These are phyloP conservation scores for Diorhabda carinulata DNA, from an alignment of 1,140 invertebrate species.

Conservation along the genomic window DNA sequence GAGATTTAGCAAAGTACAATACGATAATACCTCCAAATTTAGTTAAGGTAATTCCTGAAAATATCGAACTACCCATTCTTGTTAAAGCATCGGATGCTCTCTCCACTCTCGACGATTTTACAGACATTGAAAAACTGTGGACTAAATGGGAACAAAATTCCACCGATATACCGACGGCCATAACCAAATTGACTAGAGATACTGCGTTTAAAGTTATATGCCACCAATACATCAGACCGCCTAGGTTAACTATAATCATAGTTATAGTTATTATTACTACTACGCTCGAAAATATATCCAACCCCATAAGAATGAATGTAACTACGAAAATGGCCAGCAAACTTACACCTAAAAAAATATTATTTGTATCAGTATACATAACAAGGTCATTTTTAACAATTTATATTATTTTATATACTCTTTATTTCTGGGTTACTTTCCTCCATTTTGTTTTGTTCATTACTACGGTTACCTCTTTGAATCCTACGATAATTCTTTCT, in stretches of 20 bases:
- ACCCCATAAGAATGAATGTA: slow-evolving; percentile 89
- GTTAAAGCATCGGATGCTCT: slow-evolving; percentile 80
- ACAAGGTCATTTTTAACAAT: no score
- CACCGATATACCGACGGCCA: slow-evolving; percentile 97
- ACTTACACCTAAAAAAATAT: slow-evolving; percentile 68
- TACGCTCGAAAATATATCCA: slow-evolving; percentile 85
- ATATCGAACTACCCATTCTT: slow-evolving; percentile 93
- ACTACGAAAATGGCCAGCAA: slow-evolving; percentile 89
- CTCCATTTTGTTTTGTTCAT: no score
- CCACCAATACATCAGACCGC: slow-evolving; percentile 97
- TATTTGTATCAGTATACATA: no score
- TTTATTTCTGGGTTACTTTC: no score
- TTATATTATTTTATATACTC: no score
- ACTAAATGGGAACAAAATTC: slow-evolving; percentile 98
- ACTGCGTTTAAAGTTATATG: slow-evolving; percentile 94
- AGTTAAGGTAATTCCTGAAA: slow-evolving; percentile 95
- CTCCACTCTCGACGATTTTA: slow-evolving; percentile 64
- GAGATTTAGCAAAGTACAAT: slow-evolving; percentile 91
- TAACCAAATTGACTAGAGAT: slow-evolving; percentile 96
- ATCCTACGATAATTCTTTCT: no score
- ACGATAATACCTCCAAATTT: slow-evolving; percentile 96
- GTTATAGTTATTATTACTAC: slow-evolving; percentile 88
- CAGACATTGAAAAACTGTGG: slow-evolving; percentile 83
- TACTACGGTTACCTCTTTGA: no score
- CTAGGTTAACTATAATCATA: slow-evolving; percentile 91